Evolutionary conservation across 2,113 vertebrate species (phyloP), one percentile per base, ranked within the genome.

Genomic region (Apteryx mantelli): DNA sequence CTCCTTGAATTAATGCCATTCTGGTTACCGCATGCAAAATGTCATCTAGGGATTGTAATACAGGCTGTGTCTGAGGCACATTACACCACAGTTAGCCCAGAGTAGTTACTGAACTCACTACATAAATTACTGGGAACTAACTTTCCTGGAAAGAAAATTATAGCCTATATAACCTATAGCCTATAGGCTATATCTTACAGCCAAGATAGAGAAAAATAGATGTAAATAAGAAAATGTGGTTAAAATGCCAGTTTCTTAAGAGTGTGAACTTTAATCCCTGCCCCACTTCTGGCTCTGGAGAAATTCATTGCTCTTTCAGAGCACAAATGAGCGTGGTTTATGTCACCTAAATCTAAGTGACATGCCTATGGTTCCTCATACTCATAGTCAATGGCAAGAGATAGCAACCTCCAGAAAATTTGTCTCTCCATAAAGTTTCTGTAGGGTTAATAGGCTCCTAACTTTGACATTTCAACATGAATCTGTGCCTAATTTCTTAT

Each of bases 241-340:
- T 55, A 79, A 18, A 69, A 74, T 58, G 40, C 44, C 53, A 79
- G 40, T 94, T 86, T 83, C 60, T 83, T 55, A 83, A 83, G 53
- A 58, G 61, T 5, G 5, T n/a, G 32, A 30, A 4, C 8, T 70
- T 52, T 55, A 75, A 17, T 75, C 19, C 22, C 28, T 53, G 36
- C 22, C 42, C 22, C 21, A 36, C 0, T 0, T 46, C 50, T 69
- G 79, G 36, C 55, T 80, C 50, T 15, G 52, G 48, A 69, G 20
- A 7, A 91, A 63, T 53, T 38, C 36, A 40, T 16, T 24, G 19
- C 13, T 80, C 32, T 63, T 56, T 65, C 42, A 70, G 56, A 40
- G 34, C 80, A 21, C 7, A 61, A 55, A 21, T 0, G 0, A 55
- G 6, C 11, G 13, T 36, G 7, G 1, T 28, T 64, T 75, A 22